phyloP scores from a whole-genome alignment of 2,888 invertebrate species.

The Lamproptera curius region DNA sequence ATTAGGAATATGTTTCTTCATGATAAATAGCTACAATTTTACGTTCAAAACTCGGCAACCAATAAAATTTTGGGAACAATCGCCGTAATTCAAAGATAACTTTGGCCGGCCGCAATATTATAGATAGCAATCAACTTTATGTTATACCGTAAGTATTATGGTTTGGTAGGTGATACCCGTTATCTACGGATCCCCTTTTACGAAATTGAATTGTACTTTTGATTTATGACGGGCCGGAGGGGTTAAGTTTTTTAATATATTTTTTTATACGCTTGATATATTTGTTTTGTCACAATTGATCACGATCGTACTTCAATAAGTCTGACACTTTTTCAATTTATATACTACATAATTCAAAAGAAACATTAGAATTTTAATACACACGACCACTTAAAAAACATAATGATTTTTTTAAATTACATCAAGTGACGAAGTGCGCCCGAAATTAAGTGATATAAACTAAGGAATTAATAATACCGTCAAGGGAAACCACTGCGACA shows the following conservation, averaged over 20 bases:
- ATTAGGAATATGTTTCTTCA: background rate
- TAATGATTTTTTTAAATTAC: too few species aligned
- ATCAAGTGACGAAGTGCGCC: too few species aligned
- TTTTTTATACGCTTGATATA: background rate
- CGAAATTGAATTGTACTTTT: slow-evolving; percentile 12
- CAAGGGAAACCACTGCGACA: too few species aligned
- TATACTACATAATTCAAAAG: too few species aligned
- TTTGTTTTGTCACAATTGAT: too few species aligned
- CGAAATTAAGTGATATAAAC: too few species aligned
- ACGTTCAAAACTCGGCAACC: slow-evolving; percentile 1
- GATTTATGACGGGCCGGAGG: slow-evolving; percentile 1
- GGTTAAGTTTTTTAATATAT: slow-evolving; percentile 1
- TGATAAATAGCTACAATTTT: slow-evolving; percentile 11
- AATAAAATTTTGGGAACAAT: slow-evolving; percentile 15
- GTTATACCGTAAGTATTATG: slow-evolving; percentile 15
- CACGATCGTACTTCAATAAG: too few species aligned
- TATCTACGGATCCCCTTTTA: slow-evolving; percentile 19
- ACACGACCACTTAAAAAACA: too few species aligned
- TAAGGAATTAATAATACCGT: too few species aligned
- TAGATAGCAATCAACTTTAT: slow-evolving; percentile 18
- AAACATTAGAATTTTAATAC: too few species aligned
- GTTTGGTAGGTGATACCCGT: slow-evolving; percentile 14
- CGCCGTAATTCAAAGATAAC: slow-evolving; percentile 16
- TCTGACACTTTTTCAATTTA: too few species aligned
- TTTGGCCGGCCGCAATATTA: slow-evolving; percentile 14